Evolutionary conservation across 2,797 vertebrate genomes (phyloP).

Genomic region (Onychomys torridus): DNA sequence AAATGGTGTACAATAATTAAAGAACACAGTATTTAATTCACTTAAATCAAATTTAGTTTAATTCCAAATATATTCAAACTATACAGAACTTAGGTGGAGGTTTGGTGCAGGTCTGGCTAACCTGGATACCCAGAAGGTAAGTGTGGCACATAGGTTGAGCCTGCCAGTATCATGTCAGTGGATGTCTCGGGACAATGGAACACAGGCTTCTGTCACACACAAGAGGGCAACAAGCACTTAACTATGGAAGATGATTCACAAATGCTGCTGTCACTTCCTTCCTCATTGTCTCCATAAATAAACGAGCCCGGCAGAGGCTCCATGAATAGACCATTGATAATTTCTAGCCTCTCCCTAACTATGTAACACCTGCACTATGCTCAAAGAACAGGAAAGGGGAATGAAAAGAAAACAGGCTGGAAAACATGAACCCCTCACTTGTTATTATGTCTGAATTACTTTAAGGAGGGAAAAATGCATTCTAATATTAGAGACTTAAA

Average conservation of each 20-base stretch:
- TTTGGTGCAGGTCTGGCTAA: not conserved
- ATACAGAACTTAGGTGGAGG: not conserved
- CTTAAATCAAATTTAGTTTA: not conserved
- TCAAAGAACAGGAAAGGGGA: not conserved
- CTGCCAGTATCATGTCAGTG: not conserved
- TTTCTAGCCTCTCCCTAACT: not conserved
- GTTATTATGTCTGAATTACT: slow-evolving; percentile 27
- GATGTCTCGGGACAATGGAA: not conserved
- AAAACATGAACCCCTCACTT: not conserved
- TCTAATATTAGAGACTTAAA: slow-evolving; percentile 2
- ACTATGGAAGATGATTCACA: not conserved
- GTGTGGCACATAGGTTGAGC: too few species aligned
- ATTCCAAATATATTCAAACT: not conserved
- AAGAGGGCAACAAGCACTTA: not conserved
- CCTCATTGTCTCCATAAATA: not conserved
- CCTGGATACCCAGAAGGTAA: accelerated
- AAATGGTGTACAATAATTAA: not conserved
- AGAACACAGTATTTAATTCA: not conserved
- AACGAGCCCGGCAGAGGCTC: not conserved
- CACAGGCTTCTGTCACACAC: not conserved
- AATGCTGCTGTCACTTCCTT: not conserved
- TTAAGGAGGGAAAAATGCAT: not conserved
- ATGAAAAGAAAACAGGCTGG: not conserved
- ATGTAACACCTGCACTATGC: not conserved
- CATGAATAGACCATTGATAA: not conserved